A percentile compares a stretch with the other conserved stretches of the same genome.
Conservation (phyloP, 2,888 invertebrate species). For the Eueremaeus valkanovi region DNA sequence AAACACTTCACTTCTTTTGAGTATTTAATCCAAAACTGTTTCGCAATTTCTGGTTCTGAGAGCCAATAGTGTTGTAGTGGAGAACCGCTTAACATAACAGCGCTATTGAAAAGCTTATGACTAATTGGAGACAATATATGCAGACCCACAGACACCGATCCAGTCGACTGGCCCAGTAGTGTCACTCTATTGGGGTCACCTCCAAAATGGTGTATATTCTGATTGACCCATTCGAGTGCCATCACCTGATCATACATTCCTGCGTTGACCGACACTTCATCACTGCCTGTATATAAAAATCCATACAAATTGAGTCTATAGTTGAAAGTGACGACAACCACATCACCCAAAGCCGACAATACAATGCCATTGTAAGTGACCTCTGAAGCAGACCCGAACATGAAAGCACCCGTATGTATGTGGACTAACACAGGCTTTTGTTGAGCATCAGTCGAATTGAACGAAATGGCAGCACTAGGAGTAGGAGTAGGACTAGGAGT, state of each 20-base stretch:
- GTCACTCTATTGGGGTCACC: conserved; percentile 52
- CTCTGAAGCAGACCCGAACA: conserved; percentile 52
- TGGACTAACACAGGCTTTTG: conserved; percentile 54
- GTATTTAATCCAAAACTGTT: conserved; percentile 38
- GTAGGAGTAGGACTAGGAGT: background rate
- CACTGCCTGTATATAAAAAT: conserved; percentile 36
- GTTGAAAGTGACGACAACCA: conserved; percentile 57
- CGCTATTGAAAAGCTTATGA: conserved; percentile 44
- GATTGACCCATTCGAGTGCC: conserved; percentile 50
- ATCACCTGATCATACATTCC: conserved; percentile 56
- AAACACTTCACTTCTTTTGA: conserved; percentile 35
- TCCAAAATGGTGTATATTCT: conserved; percentile 50
- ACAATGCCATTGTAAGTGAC: conserved; percentile 55
- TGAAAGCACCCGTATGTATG: conserved; percentile 55
- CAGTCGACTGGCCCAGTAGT: conserved; percentile 57
- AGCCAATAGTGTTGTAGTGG: conserved; percentile 27
- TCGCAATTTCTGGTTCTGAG: conserved; percentile 10
- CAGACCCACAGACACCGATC: conserved; percentile 55
- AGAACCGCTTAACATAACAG: conserved; percentile 49
- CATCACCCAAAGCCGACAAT: conserved; percentile 53
- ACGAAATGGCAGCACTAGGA: too few relatives aligned
- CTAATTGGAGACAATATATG: conserved; percentile 39
- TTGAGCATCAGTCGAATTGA: background rate
- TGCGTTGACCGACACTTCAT: conserved; percentile 54
- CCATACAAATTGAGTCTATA: conserved; percentile 57